Evolutionary conservation across 2,888 invertebrate species (phyloP).

Genomic region (Epinotia nisella): DNA sequence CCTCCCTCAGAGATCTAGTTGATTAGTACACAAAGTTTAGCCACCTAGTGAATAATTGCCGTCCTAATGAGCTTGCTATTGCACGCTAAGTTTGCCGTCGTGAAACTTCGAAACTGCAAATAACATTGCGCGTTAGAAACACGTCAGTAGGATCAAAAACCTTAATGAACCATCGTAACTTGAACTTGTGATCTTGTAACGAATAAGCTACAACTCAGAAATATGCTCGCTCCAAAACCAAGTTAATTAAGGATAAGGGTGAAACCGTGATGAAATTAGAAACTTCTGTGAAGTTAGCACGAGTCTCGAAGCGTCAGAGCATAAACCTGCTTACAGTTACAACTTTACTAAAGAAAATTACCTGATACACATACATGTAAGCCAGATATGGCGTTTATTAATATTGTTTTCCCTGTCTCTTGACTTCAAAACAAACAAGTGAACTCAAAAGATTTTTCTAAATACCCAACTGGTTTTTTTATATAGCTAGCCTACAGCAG

Average conservation of each 20-base stretch:
- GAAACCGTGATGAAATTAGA: conserved; percentile 12
- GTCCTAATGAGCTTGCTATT: background rate
- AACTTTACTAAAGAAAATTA: conserved; percentile 17
- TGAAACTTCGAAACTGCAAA: background rate
- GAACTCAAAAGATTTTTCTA: too few species aligned
- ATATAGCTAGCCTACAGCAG: too few species aligned
- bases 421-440: too few species aligned
- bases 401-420: background rate
- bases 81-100: background rate
- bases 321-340: conserved; percentile 16
- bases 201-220: background rate
- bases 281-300: conserved; percentile 17
- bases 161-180: background rate
- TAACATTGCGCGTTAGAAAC: background rate
- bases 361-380: background rate
- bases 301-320: conserved; percentile 20
- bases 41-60: conserved; percentile 1
- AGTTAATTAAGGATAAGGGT: conserved; percentile 31
- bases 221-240: background rate
- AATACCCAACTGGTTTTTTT: too few species aligned
- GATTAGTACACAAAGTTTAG: background rate
- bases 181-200: conserved; percentile 1
- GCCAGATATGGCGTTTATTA: conserved; percentile 1
- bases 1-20: background rate
- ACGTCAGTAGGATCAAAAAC: background rate